Base-by-base conservation (phyloP, 1,140 invertebrate genomes). In the Heliconius melpomene region DNA sequence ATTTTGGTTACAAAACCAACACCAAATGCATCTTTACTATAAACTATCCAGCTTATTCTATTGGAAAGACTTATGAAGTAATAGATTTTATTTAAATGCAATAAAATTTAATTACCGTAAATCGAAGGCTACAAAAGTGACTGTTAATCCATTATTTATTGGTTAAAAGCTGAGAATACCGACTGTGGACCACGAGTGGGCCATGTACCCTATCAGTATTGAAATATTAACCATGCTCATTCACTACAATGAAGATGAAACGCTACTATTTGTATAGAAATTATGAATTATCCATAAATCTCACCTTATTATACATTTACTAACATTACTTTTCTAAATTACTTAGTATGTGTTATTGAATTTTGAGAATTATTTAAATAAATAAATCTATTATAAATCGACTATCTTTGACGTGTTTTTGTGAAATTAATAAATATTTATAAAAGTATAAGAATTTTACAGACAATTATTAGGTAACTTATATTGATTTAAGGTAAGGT, bases 81-180 rank as follows among this genome's bases (percentile, higher is more conserved):
- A 89, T 90, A 81, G 84, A 89, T 89, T 89, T 84, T 87, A 86
- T 86, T 90, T 90, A 89, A 79, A 54, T 46, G 83, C 79, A 88
- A 91, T 91, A 89, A 89, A 91, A 90, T 91, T 90, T 91, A 91
- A 91, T 91, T 89, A 91, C 81, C 66, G 70, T 82, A 66, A 78
- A 74, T 82, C 54, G 60, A 78, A 81, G 70, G 81, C 52, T 79
- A 76, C 78, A 75, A 78, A 81, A 79, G 70, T 80, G 76, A 72
- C 86, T 79, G 83, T 84, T 90, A 86, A 90, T 89, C 85, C 80
- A 83, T 88, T 87, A 89, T 89, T 91, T 91, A 91, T 88, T 79
- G 83, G 70, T 52, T 52, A 75, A 81, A 85, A 82, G 75, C 77
- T 75, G 78, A n/a, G 13, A 66, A 79, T 75, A 72, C 66, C 72